Evolutionary conservation across 1,140 invertebrate genomes (phyloP), one percentile per base, ranked within the genome.

Genomic region (Pectinophora gossypiella): DNA sequence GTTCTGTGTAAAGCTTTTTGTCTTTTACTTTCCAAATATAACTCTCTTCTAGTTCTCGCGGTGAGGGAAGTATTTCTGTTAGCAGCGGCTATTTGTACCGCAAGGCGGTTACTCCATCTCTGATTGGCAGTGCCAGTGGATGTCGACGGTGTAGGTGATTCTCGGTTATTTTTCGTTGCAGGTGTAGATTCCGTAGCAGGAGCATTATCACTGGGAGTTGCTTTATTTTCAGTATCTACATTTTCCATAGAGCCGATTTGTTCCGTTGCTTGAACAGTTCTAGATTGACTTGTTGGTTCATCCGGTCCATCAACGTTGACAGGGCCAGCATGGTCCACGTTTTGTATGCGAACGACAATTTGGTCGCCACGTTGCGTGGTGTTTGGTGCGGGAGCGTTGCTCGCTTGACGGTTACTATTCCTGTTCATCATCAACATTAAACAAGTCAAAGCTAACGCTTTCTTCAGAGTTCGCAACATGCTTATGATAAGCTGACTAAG

Each of bases 401-500:
- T 63, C 6, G 60, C 23, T 7, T 44, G 42, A 12, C 70, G 66
- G 5, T 57, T 50, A 9, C 54, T 67, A 45, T 71, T 68, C 52
- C 76, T 77, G 57, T 85, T 81, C 6, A 78, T 71, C 79, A 87
- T 79, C 21, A 89, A 61, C 69, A 88, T 78, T 12, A 88, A 63
- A 46, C 84, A 88, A n/a, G 87, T 85, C 12, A 89, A 46, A 5
- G 83, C 83, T 18, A 89, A 56, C 13, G 87, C 80, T 49, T 80
- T 85, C 59, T 89, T 89, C 9, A 89, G 69, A 15, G 72, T 77
- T 45, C 75, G 62, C 21, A 89, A 55, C 86, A 89, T 88, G 46
- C 56, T 77, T n/a, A 88, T 87, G 22, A 89, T 88, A 1, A 78
- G 62, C 54, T 85, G 76, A 54, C 80, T 85, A 6, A 89, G 60